phyloP scores from a whole-genome alignment of 30 jellyfish, hydroid and myxozoan species.

The Aurelia aurita complex sp. Pacific region DNA sequence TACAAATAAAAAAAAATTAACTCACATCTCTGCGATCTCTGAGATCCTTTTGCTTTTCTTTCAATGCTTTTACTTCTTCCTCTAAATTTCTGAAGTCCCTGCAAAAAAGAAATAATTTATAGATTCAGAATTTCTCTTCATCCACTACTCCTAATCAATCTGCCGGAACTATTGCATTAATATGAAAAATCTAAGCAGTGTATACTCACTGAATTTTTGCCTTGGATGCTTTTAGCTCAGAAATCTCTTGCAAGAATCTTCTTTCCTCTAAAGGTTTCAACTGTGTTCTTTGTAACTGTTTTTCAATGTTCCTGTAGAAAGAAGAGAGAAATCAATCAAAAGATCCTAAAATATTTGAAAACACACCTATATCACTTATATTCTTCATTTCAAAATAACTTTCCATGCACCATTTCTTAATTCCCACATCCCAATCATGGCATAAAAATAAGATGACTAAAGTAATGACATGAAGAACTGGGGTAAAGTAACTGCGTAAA shows the following conservation, averaged over 20 bases:
- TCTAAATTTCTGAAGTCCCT: constrained; percentile 33
- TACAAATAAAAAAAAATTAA: not conserved
- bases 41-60: constrained; percentile 40
- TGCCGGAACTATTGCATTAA: too few species aligned
- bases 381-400: too few species aligned
- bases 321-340: not conserved
- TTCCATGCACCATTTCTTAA: too few species aligned
- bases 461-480: too few species aligned
- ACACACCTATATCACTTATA: not conserved
- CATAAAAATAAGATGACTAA: too few species aligned
- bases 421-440: too few species aligned
- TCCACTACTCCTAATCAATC: too few species aligned
- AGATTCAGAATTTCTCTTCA: not conserved
- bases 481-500: too few species aligned
- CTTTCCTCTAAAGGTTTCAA: constrained; percentile 48
- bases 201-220: constrained; percentile 37
- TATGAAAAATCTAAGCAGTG: too few species aligned
- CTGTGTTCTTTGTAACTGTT: constrained; percentile 36
- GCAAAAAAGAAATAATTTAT: not conserved
- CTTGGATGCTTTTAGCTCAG: constrained; percentile 41
- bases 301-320: constrained; percentile 22
- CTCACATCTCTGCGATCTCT: constrained; percentile 51
- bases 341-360: too few species aligned
- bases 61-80: constrained; percentile 18
- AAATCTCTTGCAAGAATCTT: constrained; percentile 35